Percentiles rank a stretch among this genome's conserved stretches.
phyloP scores from a whole-genome alignment of 1,140 invertebrate species.

The Aphelenchoides besseyi region DNA sequence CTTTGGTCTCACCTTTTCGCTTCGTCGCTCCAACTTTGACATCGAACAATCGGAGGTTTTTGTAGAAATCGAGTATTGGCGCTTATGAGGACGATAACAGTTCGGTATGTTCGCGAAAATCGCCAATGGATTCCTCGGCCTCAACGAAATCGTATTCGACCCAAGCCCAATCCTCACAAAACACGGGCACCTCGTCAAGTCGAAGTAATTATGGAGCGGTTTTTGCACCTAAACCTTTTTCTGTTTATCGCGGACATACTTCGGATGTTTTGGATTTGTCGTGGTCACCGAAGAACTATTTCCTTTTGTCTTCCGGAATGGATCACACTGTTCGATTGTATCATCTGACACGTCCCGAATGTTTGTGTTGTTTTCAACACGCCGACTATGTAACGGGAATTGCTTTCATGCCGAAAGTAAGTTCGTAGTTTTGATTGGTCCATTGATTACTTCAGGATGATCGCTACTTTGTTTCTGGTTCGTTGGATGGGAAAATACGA shows the following conservation, averaged over 20 bases:
- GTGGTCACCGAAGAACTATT: conserved; percentile 93
- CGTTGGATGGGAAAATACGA: conserved; percentile 73
- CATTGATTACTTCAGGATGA: conserved; percentile 67
- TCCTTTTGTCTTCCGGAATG: conserved; percentile 93
- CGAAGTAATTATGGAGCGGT: conserved; percentile 66
- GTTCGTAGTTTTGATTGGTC: conserved; percentile 66
- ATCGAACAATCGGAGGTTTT: not conserved
- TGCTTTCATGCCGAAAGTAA: conserved; percentile 85
- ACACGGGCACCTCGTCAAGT: not conserved
- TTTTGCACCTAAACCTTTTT: conserved; percentile 88
- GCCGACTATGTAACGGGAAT: conserved; percentile 98
- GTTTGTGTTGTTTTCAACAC: conserved; percentile 96
- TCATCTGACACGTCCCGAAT: conserved; percentile 94
- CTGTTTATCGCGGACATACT: conserved; percentile 86
- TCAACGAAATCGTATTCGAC: conserved; percentile 12
- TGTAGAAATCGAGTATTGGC: conserved; percentile 8
- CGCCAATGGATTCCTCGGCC: conserved; percentile 18
- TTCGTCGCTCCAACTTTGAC: not conserved
- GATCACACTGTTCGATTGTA: conserved; percentile 94
- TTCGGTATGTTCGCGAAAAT: conserved; percentile 65
- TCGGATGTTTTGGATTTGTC: conserved; percentile 92
- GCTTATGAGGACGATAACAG: conserved; percentile 65
- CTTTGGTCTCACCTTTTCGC: conserved; percentile 15
- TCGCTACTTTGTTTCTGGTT: conserved; percentile 68
- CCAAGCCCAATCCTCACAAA: not conserved